Evolutionary conservation across 2,797 vertebrate genomes (phyloP).

Genomic region (Hypotaenidia okinawae): DNA sequence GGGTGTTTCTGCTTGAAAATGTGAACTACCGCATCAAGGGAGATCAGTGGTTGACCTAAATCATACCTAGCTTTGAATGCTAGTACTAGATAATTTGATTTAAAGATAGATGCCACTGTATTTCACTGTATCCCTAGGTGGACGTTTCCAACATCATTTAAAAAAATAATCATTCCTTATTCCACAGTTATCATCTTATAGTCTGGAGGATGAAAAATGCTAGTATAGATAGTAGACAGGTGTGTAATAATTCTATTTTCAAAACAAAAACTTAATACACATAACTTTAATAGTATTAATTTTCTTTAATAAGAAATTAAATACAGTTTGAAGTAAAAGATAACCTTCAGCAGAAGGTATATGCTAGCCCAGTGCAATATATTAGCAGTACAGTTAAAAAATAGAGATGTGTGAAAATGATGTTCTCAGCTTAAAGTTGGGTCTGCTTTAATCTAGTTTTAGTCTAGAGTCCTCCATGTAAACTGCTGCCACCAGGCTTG

Average conservation of each 20-base stretch:
- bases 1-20: not conserved
- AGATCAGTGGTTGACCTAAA: not conserved
- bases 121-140: not conserved
- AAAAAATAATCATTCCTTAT: not conserved
- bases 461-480: not conserved
- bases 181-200: not conserved
- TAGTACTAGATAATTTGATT: slow-evolving; percentile 5
- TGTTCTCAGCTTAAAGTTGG: not conserved
- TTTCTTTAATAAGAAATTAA: not conserved
- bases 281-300: not conserved
- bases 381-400: not conserved
- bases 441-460: not conserved
- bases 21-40: not conserved
- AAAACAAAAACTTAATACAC: not conserved
- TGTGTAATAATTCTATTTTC: not conserved
- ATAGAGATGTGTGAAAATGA: not conserved
- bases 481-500: not conserved
- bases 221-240: not conserved
- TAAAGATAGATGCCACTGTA: not conserved
- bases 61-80: not conserved
- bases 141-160: not conserved
- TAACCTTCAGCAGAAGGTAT: not conserved
- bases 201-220: not conserved
- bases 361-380: not conserved
- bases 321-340: not conserved